Evolutionary conservation across 1,140 invertebrate species (phyloP).

Genomic region (Chrysomallon squamiferum): DNA sequence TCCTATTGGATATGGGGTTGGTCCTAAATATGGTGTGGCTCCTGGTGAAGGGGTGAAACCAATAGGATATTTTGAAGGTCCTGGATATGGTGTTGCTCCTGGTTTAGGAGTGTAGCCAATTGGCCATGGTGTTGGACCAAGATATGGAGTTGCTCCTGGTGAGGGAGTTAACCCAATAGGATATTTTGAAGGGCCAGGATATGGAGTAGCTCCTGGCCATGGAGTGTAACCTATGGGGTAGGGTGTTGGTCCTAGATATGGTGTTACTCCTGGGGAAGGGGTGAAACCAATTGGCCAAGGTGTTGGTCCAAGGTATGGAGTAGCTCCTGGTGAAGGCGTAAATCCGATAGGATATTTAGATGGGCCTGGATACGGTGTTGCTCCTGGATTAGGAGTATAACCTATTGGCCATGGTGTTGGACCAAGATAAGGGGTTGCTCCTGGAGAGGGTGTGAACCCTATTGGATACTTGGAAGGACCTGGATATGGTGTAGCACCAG

Average conservation of each 20-base stretch:
- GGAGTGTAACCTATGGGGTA: slow-evolving; percentile 2
- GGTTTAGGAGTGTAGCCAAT: neutral
- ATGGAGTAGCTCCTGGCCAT: neutral
- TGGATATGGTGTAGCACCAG: neutral
- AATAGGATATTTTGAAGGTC: neutral
- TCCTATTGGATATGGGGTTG: neutral
- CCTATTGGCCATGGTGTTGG: neutral
- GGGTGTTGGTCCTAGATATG: slow-evolving; percentile 1
- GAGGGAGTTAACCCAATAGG: slow-evolving; percentile 1
- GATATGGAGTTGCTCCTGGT: neutral
- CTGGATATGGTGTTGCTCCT: neutral
- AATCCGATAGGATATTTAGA: neutral
- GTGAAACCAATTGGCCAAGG: neutral
- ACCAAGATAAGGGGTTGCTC: neutral
- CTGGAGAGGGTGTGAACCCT: neutral
- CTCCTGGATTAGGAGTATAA: neutral
- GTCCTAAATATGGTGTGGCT: neutral
- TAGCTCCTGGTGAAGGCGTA: neutral
- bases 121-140: neutral
- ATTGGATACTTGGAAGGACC: neutral
- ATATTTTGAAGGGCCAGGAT: neutral
- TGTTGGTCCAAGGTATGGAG: neutral
- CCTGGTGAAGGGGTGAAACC: neutral
- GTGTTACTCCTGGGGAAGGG: neutral
- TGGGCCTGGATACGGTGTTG: neutral